Percentiles rank a stretch among this genome's conserved stretches.
phyloP scores from a whole-genome alignment of 2,888 invertebrate species.

The Tillus elongatus region DNA sequence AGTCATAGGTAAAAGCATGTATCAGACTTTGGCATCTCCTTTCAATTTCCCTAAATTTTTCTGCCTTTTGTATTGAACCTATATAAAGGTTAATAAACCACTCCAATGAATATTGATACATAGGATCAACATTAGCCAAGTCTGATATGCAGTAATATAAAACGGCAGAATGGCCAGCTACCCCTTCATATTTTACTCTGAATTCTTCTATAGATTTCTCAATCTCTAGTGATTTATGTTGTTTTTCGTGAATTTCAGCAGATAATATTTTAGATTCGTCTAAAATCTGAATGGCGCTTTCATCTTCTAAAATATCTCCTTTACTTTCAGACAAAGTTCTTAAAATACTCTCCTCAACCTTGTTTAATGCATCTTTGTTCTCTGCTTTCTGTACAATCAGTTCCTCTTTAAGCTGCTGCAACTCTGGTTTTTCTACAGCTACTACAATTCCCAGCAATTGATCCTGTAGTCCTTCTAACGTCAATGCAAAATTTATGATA shows the following conservation, averaged over 20 bases:
- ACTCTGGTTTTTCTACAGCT: constrained; percentile 74
- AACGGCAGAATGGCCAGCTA: constrained; percentile 70
- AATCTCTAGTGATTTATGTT: constrained; percentile 66
- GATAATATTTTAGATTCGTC: constrained; percentile 78
- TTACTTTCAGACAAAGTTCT: constrained; percentile 72
- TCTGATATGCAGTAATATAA: constrained; percentile 77
- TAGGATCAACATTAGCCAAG: constrained; percentile 75
- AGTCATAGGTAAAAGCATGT: constrained; percentile 69
- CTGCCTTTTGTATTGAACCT: constrained; percentile 65
- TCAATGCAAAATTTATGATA: constrained; percentile 74
- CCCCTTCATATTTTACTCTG: constrained; percentile 63
- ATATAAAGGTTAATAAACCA: constrained; percentile 82
- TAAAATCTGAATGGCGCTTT: constrained; percentile 76
- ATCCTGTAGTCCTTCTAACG: constrained; percentile 73
- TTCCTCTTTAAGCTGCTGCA: constrained; percentile 72
- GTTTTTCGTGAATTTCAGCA: constrained; percentile 73
- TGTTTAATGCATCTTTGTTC: constrained; percentile 70
- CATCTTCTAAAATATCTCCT: constrained; percentile 86
- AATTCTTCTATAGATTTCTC: constrained; percentile 68
- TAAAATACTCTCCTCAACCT: constrained; percentile 82
- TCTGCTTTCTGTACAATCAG: constrained; percentile 69
- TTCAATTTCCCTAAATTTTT: constrained; percentile 61
- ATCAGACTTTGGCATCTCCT: constrained; percentile 60
- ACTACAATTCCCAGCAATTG: constrained; percentile 77
- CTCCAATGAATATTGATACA: constrained; percentile 79